phyloP scores from a whole-genome alignment of 1,140 invertebrate species.

The Dendrolimus kikuchii region DNA sequence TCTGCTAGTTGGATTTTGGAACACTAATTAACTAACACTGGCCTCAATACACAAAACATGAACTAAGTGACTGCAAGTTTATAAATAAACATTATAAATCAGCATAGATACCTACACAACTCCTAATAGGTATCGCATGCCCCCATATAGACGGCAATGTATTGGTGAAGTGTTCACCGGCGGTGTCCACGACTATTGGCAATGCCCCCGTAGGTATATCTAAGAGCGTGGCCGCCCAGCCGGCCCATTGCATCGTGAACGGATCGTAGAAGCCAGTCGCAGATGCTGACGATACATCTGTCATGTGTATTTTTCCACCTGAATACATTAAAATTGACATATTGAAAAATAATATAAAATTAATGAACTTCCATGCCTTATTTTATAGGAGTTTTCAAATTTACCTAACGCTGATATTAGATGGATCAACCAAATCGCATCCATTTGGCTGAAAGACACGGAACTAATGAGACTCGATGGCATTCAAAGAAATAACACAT shows the following conservation, averaged over 20 bases:
- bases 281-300: conserved; percentile 91
- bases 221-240: conserved; percentile 80
- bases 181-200: conserved; percentile 86
- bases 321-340: conserved; percentile 28
- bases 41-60: too few relatives aligned
- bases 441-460: too few relatives aligned
- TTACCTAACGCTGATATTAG: too few relatives aligned
- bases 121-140: conserved; percentile 81
- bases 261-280: conserved; percentile 95
- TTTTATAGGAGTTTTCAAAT: not conserved
- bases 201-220: conserved; percentile 82
- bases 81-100: not conserved
- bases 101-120: conserved; percentile 76
- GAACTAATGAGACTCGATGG: too few relatives aligned
- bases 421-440: too few relatives aligned
- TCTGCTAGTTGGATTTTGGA: too few relatives aligned
- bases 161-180: conserved; percentile 81
- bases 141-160: conserved; percentile 81
- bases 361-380: not conserved
- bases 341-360: not conserved
- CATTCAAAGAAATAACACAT: too few relatives aligned
- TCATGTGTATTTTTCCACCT: conserved; percentile 79
- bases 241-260: conserved; percentile 87
- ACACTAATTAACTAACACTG: too few relatives aligned
- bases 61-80: too few relatives aligned